phyloP scores from a whole-genome alignment of 2,888 invertebrate species.

The Lithophane ornitopus region DNA sequence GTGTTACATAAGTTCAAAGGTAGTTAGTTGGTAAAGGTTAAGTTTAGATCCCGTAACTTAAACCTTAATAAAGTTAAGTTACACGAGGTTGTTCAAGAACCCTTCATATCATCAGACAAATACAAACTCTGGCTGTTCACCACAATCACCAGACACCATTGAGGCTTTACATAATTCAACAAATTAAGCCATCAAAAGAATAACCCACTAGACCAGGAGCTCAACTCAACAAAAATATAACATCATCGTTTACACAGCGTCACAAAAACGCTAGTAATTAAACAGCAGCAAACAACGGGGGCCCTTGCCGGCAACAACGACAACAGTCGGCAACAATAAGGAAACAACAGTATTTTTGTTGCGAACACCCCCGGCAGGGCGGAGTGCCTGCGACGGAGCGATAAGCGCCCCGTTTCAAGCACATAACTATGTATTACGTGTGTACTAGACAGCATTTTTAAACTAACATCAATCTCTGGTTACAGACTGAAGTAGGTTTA shows the following conservation, averaged over 20 bases:
- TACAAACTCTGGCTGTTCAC: background rate
- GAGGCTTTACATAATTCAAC: slow-evolving; percentile 11
- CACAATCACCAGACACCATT: slow-evolving; percentile 10
- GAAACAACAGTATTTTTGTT: slow-evolving; percentile 87
- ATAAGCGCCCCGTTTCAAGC: slow-evolving; percentile 78
- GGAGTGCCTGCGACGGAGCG: slow-evolving; percentile 80
- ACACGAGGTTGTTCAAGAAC: background rate
- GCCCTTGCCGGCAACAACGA: slow-evolving; percentile 75
- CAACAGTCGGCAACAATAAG: slow-evolving; percentile 76
- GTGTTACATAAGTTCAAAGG: background rate
- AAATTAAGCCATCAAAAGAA: slow-evolving; percentile 39
- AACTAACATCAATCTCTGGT: slow-evolving; percentile 65
- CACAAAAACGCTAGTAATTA: slow-evolving; percentile 85
- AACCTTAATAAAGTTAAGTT: background rate
- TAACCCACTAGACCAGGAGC: slow-evolving; percentile 64
- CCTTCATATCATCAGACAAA: background rate
- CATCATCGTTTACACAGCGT: slow-evolving; percentile 69
- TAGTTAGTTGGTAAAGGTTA: background rate
- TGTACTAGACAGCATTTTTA: slow-evolving; percentile 64
- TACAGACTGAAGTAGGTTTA: slow-evolving; percentile 35
- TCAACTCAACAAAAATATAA: slow-evolving; percentile 68
- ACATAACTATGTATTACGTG: slow-evolving; percentile 62
- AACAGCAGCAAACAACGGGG: slow-evolving; percentile 80
- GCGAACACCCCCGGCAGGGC: slow-evolving; percentile 76
- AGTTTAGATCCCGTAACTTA: background rate